A percentile compares a stretch with the other conserved stretches of the same genome.
Evolutionary conservation across 2,113 vertebrate genomes (phyloP).

Genomic region (Lycaon pictus): DNA sequence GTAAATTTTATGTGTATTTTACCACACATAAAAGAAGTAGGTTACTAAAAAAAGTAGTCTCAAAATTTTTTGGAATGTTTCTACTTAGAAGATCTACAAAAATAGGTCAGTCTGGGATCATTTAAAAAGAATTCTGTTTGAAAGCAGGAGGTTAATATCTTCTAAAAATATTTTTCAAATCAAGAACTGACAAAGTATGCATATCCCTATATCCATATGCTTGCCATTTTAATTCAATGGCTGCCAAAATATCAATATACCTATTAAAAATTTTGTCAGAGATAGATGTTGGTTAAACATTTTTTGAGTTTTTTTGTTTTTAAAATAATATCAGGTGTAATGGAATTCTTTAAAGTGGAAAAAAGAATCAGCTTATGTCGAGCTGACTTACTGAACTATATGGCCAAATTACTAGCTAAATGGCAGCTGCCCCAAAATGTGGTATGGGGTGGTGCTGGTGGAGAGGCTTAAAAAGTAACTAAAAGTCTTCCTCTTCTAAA

Average conservation of each 20-base stretch:
- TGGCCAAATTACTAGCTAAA: not conserved
- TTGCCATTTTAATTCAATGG: not conserved
- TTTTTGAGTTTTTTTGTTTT: not conserved
- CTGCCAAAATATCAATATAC: slow-evolving; percentile 4
- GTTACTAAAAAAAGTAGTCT: not conserved
- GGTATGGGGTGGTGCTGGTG: not conserved
- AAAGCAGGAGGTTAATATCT: not conserved
- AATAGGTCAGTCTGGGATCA: not conserved
- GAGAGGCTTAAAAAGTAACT: not conserved
- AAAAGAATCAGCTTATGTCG: not conserved
- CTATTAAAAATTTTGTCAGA: not conserved
- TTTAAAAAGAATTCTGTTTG: not conserved
- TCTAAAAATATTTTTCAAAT: not conserved
- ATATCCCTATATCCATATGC: not conserved
- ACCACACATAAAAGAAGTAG: not conserved
- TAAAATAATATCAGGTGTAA: not conserved
- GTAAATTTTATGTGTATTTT: not conserved
- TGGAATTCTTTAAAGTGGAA: not conserved
- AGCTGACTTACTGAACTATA: not conserved
- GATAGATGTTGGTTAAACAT: not conserved
- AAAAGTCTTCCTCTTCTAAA: not conserved
- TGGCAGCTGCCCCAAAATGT: not conserved
- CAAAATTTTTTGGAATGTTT: not conserved
- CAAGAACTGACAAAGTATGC: not conserved
- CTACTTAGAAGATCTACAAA: not conserved